Evolutionary conservation across 2,797 vertebrate species (phyloP).

Genomic region (Nannoperca australis): DNA sequence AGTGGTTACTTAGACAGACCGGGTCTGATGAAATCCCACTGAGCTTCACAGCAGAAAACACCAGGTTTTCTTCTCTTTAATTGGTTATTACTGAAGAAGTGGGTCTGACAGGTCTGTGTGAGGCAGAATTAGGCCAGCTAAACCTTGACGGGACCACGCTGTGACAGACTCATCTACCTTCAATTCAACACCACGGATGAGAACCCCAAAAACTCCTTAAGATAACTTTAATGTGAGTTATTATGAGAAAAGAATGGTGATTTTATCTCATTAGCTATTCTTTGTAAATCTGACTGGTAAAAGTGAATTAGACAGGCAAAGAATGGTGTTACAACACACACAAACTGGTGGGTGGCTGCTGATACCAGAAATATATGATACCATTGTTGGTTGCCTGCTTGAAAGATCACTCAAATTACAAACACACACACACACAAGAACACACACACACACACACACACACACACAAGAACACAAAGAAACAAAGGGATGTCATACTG

Average conservation of each 20-base stretch:
- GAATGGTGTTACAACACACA: background rate
- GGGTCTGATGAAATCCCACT: constrained; percentile 39
- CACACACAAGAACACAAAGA: too few relatives aligned
- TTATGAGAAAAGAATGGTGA: background rate
- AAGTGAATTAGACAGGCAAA: background rate
- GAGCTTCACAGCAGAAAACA: constrained; percentile 32
- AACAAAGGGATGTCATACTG: too few relatives aligned
- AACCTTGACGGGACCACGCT: constrained; percentile 33
- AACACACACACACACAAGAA: too few relatives aligned
- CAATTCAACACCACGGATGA: background rate
- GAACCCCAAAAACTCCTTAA: background rate
- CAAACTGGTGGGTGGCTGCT: too few relatives aligned
- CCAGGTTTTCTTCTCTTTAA: constrained; percentile 53
- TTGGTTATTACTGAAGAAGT: constrained; percentile 48
- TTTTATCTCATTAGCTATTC: background rate
- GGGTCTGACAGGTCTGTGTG: constrained; percentile 25
- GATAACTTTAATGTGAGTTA: background rate
- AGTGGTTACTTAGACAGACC: background rate
- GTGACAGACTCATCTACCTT: constrained; percentile 43
- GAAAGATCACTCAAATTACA: too few relatives aligned
- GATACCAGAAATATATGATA: too few relatives aligned
- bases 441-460: too few relatives aligned
- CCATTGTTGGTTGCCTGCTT: background rate
- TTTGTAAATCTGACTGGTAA: background rate
- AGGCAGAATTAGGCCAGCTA: constrained; percentile 36